A percentile compares a stretch with the other conserved stretches of the same genome.
Evolutionary conservation across 2,797 vertebrate species (phyloP).

Genomic region (Synanceia verrucosa): DNA sequence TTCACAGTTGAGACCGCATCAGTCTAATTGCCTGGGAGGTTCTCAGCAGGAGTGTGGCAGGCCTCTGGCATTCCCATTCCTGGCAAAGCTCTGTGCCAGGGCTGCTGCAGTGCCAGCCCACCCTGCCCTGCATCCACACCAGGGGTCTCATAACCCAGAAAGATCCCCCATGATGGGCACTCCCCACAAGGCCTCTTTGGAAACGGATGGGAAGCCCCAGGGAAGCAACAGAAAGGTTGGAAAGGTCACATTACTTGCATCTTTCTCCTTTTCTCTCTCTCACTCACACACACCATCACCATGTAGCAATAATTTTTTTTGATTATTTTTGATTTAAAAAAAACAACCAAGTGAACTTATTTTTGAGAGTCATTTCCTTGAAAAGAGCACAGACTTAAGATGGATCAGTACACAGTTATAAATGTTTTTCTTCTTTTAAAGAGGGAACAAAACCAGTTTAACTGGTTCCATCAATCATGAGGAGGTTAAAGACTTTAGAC

Average conservation of each 20-base stretch:
- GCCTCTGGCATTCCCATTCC: slow-evolving; percentile 70
- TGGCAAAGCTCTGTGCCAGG: slow-evolving; percentile 65
- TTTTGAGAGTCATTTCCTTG: too few relatives aligned
- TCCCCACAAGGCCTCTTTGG: slow-evolving; percentile 61
- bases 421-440: slow-evolving; percentile 13
- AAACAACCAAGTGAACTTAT: too few relatives aligned
- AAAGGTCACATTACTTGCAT: slow-evolving; percentile 67
- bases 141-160: slow-evolving; percentile 73
- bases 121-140: slow-evolving; percentile 58
- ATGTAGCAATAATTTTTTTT: neutral
- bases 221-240: slow-evolving; percentile 61
- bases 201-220: slow-evolving; percentile 72
- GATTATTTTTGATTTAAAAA: neutral
- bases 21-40: slow-evolving; percentile 72
- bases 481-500: slow-evolving; percentile 2
- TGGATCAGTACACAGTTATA: neutral
- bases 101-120: slow-evolving; percentile 52
- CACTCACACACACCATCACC: neutral
- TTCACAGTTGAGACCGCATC: slow-evolving; percentile 45
- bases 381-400: neutral
- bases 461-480: slow-evolving; percentile 39
- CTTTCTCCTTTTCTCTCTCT: neutral
- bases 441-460: slow-evolving; percentile 27
- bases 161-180: slow-evolving; percentile 64
- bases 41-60: slow-evolving; percentile 69